These are phyloP conservation scores for Centropus unirufus DNA, from an alignment of 2,113 vertebrate genomes.

Conservation along the genomic window DNA sequence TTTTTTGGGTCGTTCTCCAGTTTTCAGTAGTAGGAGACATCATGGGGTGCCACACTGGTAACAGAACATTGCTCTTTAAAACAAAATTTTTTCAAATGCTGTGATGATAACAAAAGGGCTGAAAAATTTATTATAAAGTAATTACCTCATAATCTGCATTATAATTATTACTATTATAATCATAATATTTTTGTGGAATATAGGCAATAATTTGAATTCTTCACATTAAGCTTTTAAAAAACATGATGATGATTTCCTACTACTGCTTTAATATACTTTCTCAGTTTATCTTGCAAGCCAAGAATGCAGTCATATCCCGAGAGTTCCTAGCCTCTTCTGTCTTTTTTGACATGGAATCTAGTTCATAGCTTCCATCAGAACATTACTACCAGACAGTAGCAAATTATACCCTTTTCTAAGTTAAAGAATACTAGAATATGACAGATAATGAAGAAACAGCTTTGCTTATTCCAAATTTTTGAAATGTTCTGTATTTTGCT, in stretches of 20 bases:
- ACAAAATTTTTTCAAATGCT: background rate
- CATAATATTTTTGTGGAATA: background rate
- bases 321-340: background rate
- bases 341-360: background rate
- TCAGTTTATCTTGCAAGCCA: background rate
- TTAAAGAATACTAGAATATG: background rate
- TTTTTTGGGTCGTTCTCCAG: background rate
- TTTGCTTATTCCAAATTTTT: background rate
- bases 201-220: background rate
- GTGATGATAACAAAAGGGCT: background rate
- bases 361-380: background rate
- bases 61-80: background rate
- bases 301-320: background rate
- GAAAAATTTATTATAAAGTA: background rate
- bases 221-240: background rate
- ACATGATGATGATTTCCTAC: background rate
- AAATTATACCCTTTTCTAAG: background rate
- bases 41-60: background rate
- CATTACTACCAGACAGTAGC: background rate
- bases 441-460: background rate
- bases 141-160: background rate
- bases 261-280: background rate
- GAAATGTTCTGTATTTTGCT: background rate
- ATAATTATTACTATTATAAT: no score
- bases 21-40: background rate